phyloP scores from a whole-genome alignment of 2,797 vertebrate species.

The Craterocephalus amniculus region DNA sequence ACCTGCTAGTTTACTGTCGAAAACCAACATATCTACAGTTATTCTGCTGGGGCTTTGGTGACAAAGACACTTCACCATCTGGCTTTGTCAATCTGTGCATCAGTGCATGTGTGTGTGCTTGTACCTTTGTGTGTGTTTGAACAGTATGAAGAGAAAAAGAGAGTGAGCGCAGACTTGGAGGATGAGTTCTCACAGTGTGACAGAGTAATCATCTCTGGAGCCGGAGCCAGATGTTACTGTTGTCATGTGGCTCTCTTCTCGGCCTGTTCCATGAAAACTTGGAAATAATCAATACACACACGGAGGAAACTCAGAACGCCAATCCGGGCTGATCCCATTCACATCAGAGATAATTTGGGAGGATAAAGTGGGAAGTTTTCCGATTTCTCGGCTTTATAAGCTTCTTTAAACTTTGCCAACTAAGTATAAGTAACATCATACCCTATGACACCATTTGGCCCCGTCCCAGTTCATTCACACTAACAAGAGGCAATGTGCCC shows the following conservation, averaged over 20 bases:
- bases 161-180: conserved; percentile 24
- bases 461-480: too few relatives aligned
- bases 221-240: conserved; percentile 78
- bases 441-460: too few relatives aligned
- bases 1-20: conserved; percentile 1
- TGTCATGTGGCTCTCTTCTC: conserved; percentile 71
- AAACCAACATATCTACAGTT: conserved; percentile 51
- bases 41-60: conserved; percentile 62
- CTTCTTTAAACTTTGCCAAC: neutral
- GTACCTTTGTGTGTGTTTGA: conserved; percentile 40
- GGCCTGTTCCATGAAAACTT: conserved; percentile 59
- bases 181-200: conserved; percentile 68
- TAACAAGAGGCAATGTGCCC: neutral
- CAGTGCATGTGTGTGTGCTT: neutral
- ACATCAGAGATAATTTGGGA: conserved; percentile 3
- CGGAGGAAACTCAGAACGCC: conserved; percentile 1
- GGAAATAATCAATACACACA: conserved; percentile 36
- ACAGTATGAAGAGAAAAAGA: conserved; percentile 20
- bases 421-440: too few relatives aligned
- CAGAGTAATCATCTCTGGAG: conserved; percentile 78
- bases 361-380: neutral
- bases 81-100: conserved; percentile 69
- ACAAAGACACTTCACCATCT: conserved; percentile 73
- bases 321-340: conserved; percentile 1
- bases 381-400: neutral